Evolutionary conservation across 2,113 vertebrate genomes (phyloP).

Genomic region (Irena cyanogastra): DNA sequence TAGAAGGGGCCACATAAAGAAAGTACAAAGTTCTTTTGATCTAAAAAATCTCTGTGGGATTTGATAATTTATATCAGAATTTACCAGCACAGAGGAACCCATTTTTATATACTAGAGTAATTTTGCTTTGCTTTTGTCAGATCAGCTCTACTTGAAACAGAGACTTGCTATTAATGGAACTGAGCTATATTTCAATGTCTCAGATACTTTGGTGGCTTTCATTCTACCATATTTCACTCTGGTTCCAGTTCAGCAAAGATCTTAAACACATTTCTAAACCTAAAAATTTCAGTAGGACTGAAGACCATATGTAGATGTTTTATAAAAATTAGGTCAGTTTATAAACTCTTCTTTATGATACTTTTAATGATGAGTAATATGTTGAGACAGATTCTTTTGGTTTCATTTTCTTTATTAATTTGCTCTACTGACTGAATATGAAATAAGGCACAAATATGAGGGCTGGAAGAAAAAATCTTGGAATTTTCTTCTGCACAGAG

Average conservation of each 20-base stretch:
- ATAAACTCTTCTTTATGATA: neutral
- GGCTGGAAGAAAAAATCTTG: neutral
- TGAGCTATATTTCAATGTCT: constrained; percentile 5
- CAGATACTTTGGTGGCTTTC: neutral
- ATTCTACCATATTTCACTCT: neutral
- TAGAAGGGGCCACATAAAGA: constrained; percentile 26
- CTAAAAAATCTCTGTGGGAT: constrained; percentile 3
- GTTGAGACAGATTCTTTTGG: neutral
- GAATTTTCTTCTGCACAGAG: neutral
- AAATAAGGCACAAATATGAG: neutral
- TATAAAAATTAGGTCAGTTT: neutral
- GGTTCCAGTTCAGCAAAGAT: neutral
- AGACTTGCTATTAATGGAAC: constrained; percentile 16
- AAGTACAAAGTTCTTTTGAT: constrained; percentile 50
- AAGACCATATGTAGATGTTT: neutral
- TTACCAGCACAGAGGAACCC: constrained; percentile 30
- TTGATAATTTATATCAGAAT: constrained; percentile 56
- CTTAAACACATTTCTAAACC: neutral
- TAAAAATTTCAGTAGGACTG: neutral
- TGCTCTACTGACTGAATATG: neutral
- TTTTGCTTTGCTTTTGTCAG: constrained; percentile 14
- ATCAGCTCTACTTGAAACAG: neutral
- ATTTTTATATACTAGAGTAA: constrained; percentile 32
- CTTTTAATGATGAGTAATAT: neutral
- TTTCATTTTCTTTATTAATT: neutral